Base-by-base conservation (phyloP, 2,888 invertebrate genomes). In the Nomada goodeniana region DNA sequence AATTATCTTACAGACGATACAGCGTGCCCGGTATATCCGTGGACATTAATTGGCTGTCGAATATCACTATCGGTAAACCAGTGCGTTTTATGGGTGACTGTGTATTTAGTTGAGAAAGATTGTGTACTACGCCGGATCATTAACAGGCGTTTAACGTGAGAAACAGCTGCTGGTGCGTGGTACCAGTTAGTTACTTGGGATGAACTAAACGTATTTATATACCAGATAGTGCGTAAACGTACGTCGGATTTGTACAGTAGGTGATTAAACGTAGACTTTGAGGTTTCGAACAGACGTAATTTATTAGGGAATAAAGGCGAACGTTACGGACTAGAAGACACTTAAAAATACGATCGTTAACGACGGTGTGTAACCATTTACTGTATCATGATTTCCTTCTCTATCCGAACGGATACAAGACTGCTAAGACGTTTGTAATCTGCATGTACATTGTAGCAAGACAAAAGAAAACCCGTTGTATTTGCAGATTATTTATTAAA, bases 251-350 rank as follows among this genome's bases (percentile, higher is more conserved):
- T 92, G 91, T 92, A 92, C 90, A 87, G 91, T 91, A 92, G 89
- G 80, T 78, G 75, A 82, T 89, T 89, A 86, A 86, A 88, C 79
- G 87, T 87, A 87, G 87, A 80, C 70, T 83, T 73, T 68, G 86
- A 79, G 60, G 85, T 88, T 87, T 81, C 85, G 88, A 90, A 91
- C 88, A 90, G 89, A 89, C 89, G 79, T 91, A 92, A 92, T 92
- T 92, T 92, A 92, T 92, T 92, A 91, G 90, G 86, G 89, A 92
- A 91, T 90, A 89, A 92, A 89, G 87, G 84, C 88, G 86, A 87
- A 89, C 83, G 85, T 90, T 89, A 87, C 86, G 36, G 85, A 80
- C 78, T 83, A 83, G 80, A 81, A 87, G 76, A 76, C 82, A 88
- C 67, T 80, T 85, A 80, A 86, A 80, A 75, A 50, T 76, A 63